Conservation (phyloP, 2,797 vertebrate genomes). For the Eidolon dupreanum region DNA sequence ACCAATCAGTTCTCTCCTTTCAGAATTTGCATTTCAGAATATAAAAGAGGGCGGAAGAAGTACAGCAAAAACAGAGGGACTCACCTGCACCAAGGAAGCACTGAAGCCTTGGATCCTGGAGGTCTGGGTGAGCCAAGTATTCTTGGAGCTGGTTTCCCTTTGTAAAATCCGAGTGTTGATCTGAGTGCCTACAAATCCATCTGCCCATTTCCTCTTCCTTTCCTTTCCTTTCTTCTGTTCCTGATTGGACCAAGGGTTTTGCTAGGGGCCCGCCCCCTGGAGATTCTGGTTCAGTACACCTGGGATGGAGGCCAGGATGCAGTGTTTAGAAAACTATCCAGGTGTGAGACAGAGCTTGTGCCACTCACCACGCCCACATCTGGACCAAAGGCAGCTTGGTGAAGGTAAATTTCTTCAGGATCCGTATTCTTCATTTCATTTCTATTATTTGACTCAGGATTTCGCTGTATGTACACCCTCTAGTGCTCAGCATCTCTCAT, state of each 20-base stretch:
- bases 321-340: not conserved
- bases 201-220: not conserved
- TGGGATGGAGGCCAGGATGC: not conserved
- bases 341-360: too few relatives aligned
- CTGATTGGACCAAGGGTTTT: not conserved
- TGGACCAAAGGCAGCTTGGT: too few relatives aligned
- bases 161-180: not conserved
- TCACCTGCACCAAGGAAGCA: fast-evolving
- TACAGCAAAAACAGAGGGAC: not conserved
- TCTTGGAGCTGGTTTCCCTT: not conserved
- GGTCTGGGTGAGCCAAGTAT: fast-evolving
- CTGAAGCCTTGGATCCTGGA: fast-evolving
- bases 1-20: not conserved
- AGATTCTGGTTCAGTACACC: not conserved
- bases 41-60: not conserved
- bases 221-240: not conserved
- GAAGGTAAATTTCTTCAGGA: not conserved
- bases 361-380: not conserved
- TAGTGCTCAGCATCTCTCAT: not conserved
- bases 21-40: not conserved
- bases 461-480: not conserved
- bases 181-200: too few relatives aligned
- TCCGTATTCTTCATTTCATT: not conserved
- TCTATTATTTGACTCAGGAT: not conserved
- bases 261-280: fast-evolving